These are phyloP conservation scores for Eremophila alpestris DNA, from an alignment of 2,797 vertebrate species.

Conservation along the genomic window DNA sequence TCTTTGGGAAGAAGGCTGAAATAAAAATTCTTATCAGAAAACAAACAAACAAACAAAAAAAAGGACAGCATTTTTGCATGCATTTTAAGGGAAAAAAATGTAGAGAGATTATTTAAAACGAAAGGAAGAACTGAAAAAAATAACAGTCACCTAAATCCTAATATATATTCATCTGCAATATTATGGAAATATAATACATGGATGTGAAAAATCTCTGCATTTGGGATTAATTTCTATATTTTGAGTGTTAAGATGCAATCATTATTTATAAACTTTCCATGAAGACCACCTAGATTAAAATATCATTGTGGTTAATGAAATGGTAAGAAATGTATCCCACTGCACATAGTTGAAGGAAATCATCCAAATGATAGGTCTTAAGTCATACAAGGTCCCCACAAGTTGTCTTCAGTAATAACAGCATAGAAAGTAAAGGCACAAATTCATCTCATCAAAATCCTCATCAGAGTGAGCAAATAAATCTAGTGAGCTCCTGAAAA, in stretches of 20 bases:
- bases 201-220: neutral
- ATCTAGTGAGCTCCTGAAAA: neutral
- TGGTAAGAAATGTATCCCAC: neutral
- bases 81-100: neutral
- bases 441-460: neutral
- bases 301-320: neutral
- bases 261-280: neutral
- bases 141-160: neutral
- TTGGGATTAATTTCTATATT: neutral
- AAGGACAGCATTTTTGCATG: neutral
- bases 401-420: neutral
- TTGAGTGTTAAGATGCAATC: neutral
- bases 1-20: neutral
- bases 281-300: neutral
- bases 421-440: neutral
- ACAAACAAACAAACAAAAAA: neutral
- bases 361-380: neutral
- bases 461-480: neutral
- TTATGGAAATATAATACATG: neutral
- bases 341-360: neutral
- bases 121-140: neutral
- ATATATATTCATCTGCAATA: neutral
- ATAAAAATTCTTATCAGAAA: neutral
- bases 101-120: neutral
- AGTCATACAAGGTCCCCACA: neutral